Evolutionary conservation across 1,140 invertebrate species (phyloP), one percentile per base, ranked within the genome.

Genomic region (Hycleus cichorii): DNA sequence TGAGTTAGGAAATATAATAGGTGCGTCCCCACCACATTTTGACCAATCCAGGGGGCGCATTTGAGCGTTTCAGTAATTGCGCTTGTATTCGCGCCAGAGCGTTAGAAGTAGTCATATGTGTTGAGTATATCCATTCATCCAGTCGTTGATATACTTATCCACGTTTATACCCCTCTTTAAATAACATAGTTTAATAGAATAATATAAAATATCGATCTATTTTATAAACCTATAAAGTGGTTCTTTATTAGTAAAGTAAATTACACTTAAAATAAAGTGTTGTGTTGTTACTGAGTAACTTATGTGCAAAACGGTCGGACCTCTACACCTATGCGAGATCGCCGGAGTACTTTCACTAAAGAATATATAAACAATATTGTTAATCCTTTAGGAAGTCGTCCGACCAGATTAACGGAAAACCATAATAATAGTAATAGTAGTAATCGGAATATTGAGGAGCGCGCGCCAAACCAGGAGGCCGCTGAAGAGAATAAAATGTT

Each of bases 401-500:
- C 71, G 46, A 57, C 64, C 32, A 64, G 68, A 63, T 64, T 63
- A 27, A 64, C 64, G 45, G 65, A 66, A 50, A 60, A 54, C 40
- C 64, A 64, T 43, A 60, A 44, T 52, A 57, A 32, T 51, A 59
- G 18, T 32, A 32, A 32, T 32, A 32, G 3, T 32, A 32, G 7
- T 32, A 32, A 63, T 53, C 63, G 64, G 45, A 60, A 59, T 39
- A 60, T 64, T 50, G 64, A 64, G 47, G 66, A 67, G 46, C 68
- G 68, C 57, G 60, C 52, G 57, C 64, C 64, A 50, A 56, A 57
- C 47, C 58, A 51, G 57, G 67, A 69, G 60, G 62, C 67, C 57
- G 57, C 63, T 44, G 67, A 69, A 67, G 67, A 69, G 58, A 53
- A 58, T 53, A 70, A 54, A 44, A 80, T 80, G 78, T 63, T 80